phyloP scores from a whole-genome alignment of 2,797 vertebrate genomes.

The Sylvilagus floridanus region DNA sequence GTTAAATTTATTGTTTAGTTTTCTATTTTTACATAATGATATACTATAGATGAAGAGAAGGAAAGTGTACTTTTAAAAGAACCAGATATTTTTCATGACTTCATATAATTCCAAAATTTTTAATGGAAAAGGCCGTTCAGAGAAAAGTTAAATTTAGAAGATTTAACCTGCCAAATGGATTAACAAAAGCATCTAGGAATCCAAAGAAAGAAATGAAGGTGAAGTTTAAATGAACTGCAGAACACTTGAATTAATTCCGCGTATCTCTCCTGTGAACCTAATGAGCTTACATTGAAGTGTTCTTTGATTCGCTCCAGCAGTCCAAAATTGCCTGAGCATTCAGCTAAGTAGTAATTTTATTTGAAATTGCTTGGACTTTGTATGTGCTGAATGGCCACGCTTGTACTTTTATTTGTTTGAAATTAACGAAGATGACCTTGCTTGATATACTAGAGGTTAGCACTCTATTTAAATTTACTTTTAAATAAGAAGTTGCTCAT shows the following conservation, averaged over 20 bases:
- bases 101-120: slow-evolving; percentile 2
- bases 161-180: slow-evolving; percentile 1
- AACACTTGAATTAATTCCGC: slow-evolving; percentile 33
- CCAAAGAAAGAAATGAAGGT: slow-evolving; percentile 46
- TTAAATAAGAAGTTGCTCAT: slow-evolving; percentile 27
- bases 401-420: slow-evolving; percentile 49
- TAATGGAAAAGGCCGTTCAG: slow-evolving; percentile 31
- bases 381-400: not conserved
- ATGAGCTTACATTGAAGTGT: slow-evolving; percentile 46
- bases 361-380: slow-evolving; percentile 28
- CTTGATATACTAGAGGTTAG: not conserved
- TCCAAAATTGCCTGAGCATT: slow-evolving; percentile 45
- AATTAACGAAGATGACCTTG: slow-evolving; percentile 48
- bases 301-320: slow-evolving; percentile 38
- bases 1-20: slow-evolving; percentile 22
- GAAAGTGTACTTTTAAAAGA: not conserved
- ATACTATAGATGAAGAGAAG: not conserved
- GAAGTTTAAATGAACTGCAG: slow-evolving; percentile 11
- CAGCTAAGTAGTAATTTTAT: slow-evolving; percentile 31
- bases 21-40: not conserved
- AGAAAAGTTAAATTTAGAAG: slow-evolving; percentile 41
- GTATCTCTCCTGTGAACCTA: not conserved
- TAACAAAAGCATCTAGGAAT: not conserved
- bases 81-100: not conserved
- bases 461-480: slow-evolving; percentile 11